A percentile compares a stretch with the other conserved stretches of the same genome.
These are phyloP conservation scores for Polydrusus tereticollis DNA, from an alignment of 2,888 invertebrate genomes.

Conservation along the genomic window DNA sequence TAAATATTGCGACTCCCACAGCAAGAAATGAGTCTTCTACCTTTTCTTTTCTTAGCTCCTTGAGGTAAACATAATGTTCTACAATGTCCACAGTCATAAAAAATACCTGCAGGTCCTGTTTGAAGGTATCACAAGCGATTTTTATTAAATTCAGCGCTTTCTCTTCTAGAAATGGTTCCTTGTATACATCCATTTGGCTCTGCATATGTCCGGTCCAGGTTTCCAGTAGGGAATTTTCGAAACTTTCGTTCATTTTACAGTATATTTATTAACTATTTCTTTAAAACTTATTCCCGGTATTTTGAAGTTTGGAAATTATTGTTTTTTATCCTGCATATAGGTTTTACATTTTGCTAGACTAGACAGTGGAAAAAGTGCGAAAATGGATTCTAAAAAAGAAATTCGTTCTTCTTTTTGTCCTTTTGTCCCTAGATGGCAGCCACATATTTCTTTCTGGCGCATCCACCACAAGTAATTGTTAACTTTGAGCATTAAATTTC, in stretches of 20 bases:
- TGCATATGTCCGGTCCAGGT: constrained; percentile 55
- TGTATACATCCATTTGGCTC: constrained; percentile 51
- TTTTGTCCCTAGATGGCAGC: neutral
- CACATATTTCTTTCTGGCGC: neutral
- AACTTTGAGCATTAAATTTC: no score
- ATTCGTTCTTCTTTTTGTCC: neutral
- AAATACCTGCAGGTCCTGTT: constrained; percentile 61
- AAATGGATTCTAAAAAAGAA: neutral
- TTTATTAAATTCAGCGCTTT: constrained; percentile 56
- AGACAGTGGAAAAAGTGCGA: neutral
- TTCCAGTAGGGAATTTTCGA: constrained; percentile 52
- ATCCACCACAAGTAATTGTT: neutral
- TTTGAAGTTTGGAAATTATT: no score
- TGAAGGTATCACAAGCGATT: constrained; percentile 57
- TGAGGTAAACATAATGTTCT: constrained; percentile 57
- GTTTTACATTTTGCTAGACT: neutral
- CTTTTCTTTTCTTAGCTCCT: constrained; percentile 51
- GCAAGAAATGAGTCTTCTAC: constrained; percentile 56
- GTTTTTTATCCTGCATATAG: no score
- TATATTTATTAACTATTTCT: no score
- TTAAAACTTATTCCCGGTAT: no score
- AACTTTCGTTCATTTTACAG: constrained; percentile 34
- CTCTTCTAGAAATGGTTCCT: constrained; percentile 58
- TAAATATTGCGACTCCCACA: constrained; percentile 56
- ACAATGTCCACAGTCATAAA: constrained; percentile 59